A percentile compares a stretch with the other conserved stretches of the same genome.
phyloP scores from a whole-genome alignment of 2,797 vertebrate genomes.

The Phyllotis vaccarum region DNA sequence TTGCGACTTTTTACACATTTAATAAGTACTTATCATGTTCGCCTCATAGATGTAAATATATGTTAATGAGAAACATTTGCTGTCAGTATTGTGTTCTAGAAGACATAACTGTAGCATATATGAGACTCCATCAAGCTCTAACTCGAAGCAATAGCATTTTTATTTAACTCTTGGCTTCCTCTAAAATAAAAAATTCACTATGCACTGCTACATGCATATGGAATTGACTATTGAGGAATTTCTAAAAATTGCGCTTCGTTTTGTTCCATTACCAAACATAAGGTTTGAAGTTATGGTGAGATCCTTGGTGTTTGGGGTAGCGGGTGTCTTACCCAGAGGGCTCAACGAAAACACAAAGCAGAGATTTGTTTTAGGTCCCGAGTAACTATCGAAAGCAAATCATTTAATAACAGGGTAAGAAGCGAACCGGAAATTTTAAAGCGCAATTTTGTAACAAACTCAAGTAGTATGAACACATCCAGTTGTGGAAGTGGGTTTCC shows the following conservation, averaged over 20 bases:
- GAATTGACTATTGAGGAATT: not conserved
- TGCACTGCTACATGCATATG: not conserved
- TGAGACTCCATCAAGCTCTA: not conserved
- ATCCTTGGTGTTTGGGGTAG: not conserved
- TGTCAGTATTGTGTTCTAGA: not conserved
- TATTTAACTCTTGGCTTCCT: not conserved
- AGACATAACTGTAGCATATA: not conserved
- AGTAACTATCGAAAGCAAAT: not conserved
- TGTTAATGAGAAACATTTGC: not conserved
- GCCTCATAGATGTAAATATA: not conserved
- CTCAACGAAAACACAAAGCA: not conserved
- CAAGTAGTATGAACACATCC: not conserved
- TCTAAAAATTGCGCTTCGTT: not conserved
- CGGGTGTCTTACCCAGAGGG: not conserved
- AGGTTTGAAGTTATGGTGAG: not conserved
- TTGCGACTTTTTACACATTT: not conserved
- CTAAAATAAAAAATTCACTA: constrained; percentile 18
- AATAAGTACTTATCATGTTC: not conserved
- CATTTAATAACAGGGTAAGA: not conserved
- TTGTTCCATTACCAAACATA: not conserved
- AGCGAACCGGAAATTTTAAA: not conserved
- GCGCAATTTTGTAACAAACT: not conserved
- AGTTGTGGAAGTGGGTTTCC: not conserved
- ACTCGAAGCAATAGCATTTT: not conserved
- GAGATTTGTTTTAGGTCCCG: not conserved